Conservation (phyloP, 2,113 vertebrate species). For the Motacilla alba region DNA sequence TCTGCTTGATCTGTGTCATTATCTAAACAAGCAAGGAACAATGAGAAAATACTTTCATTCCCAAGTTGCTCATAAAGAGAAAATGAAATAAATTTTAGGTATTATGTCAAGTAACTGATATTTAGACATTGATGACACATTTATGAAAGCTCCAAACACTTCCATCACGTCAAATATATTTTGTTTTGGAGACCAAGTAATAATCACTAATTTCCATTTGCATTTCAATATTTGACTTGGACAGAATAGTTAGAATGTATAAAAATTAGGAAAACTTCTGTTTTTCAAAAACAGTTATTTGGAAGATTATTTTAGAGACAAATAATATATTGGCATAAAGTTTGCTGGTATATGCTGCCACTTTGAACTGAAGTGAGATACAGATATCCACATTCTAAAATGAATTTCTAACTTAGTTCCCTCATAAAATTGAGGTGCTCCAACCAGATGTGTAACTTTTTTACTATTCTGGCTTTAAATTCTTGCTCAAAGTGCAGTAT, state of each 20-base stretch:
- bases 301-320: background rate
- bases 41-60: background rate
- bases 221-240: conserved; percentile 11
- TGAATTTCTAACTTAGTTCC: background rate
- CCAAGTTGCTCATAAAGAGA: background rate
- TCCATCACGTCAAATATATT: background rate
- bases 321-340: background rate
- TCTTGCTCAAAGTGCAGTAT: background rate
- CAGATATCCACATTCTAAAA: background rate
- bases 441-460: background rate
- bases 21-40: background rate
- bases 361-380: background rate
- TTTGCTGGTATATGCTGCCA: background rate
- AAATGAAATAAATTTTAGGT: background rate
- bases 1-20: background rate
- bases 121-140: background rate
- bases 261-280: background rate
- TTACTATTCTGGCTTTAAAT: background rate
- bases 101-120: background rate
- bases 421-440: background rate
- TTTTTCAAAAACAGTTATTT: background rate
- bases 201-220: background rate
- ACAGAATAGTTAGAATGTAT: background rate
- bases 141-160: background rate
- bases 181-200: background rate